Percentiles rank a stretch among this genome's conserved stretches.
phyloP scores from a whole-genome alignment of 2,888 invertebrate genomes.

The Protonemura montana region DNA sequence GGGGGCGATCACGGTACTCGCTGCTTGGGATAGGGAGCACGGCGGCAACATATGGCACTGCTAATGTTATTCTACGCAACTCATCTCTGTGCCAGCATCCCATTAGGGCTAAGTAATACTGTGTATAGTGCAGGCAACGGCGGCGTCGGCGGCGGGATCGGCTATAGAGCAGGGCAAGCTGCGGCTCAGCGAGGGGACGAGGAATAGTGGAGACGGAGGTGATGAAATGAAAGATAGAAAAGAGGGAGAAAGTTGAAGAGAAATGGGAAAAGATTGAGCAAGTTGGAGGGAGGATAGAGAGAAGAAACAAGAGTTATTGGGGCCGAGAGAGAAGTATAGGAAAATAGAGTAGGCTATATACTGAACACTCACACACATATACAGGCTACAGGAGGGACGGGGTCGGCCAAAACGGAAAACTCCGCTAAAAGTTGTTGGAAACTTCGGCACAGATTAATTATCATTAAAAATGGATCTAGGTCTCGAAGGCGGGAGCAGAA shows the following conservation, averaged over 20 bases:
- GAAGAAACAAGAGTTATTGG: slow-evolving; percentile 20
- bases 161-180: not conserved
- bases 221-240: slow-evolving; percentile 41
- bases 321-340: not conserved
- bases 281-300: slow-evolving; percentile 31
- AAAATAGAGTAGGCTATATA: slow-evolving; percentile 7
- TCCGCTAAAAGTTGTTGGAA: not conserved
- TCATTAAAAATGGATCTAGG: not conserved
- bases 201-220: slow-evolving; percentile 36
- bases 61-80: slow-evolving; percentile 36
- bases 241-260: slow-evolving; percentile 41
- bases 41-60: slow-evolving; percentile 39
- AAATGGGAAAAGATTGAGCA: slow-evolving; percentile 41
- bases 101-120: slow-evolving; percentile 33
- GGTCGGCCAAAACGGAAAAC: not conserved
- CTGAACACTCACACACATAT: not conserved
- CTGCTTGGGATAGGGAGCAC: not conserved
- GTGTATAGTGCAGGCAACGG: not conserved
- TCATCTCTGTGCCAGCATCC: slow-evolving; percentile 31
- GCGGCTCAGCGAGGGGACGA: not conserved
- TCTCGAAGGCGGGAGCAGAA: not conserved
- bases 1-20: not conserved
- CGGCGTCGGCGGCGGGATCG: not conserved
- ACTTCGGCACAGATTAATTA: not conserved
- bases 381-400: too few relatives aligned